A percentile compares a stretch with the other conserved stretches of the same genome.
phyloP scores from a whole-genome alignment of 2,113 vertebrate genomes.

The Podiceps cristatus region DNA sequence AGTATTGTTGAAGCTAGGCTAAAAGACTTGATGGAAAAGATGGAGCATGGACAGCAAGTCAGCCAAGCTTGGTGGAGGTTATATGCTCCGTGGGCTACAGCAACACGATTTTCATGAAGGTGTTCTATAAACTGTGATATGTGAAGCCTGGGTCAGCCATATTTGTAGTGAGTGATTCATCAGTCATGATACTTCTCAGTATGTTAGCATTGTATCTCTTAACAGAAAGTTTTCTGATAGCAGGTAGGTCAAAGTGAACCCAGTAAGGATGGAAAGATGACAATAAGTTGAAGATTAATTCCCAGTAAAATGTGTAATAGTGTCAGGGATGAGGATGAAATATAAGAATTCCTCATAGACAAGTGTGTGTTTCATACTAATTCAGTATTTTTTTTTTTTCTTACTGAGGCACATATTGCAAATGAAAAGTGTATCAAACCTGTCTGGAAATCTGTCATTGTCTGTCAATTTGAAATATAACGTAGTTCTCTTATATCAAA shows the following conservation, averaged over 20 bases:
- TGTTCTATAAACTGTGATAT: accelerated
- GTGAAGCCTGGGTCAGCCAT: not conserved
- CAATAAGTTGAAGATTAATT: not conserved
- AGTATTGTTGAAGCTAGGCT: not conserved
- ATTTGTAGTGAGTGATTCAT: not conserved
- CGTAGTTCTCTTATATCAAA: not conserved
- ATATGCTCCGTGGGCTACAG: not conserved
- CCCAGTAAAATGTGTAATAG: not conserved
- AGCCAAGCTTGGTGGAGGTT: too few relatives aligned
- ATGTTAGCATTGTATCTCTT: not conserved
- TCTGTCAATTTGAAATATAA: not conserved
- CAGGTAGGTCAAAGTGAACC: not conserved
- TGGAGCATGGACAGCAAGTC: not conserved
- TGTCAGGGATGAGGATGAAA: not conserved
- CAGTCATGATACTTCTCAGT: not conserved
- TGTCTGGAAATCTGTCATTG: not conserved
- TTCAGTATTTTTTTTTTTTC: not conserved
- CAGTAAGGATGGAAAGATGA: not conserved
- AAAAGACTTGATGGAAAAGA: not conserved
- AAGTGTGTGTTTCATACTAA: not conserved
- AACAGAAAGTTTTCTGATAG: not conserved
- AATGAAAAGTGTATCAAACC: not conserved
- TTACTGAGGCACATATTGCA: not conserved
- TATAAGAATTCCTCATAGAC: not conserved
- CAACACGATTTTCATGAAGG: not conserved